phyloP scores from a whole-genome alignment of 2,888 invertebrate species.

The Machimus rusticus region DNA sequence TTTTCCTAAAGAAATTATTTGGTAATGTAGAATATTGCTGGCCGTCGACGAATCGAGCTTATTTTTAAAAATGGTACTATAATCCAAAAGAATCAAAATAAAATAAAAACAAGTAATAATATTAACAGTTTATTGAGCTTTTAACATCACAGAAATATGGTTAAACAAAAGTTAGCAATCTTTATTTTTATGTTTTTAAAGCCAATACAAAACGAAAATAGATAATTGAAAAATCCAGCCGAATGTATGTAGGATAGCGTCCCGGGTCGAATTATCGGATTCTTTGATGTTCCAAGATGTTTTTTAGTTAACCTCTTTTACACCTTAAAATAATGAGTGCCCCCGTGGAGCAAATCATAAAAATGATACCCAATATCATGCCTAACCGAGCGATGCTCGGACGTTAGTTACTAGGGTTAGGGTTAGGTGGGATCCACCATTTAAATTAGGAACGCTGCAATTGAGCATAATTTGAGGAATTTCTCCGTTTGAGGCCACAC shows the following conservation, averaged over 20 bases:
- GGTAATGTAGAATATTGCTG: too few species aligned
- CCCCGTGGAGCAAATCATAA: background rate
- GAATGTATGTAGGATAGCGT: background rate
- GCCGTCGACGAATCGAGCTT: too few species aligned
- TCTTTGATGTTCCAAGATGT: background rate
- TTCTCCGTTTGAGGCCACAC: background rate
- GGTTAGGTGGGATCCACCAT: background rate
- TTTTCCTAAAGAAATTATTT: too few species aligned
- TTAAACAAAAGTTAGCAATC: background rate
- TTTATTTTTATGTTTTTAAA: background rate
- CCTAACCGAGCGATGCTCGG: background rate
- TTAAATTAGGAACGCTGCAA: background rate
- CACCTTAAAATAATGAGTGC: background rate
- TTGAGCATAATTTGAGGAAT: background rate
- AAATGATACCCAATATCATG: background rate
- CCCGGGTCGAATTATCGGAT: background rate
- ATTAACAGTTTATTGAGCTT: too few species aligned
- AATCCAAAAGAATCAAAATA: too few species aligned
- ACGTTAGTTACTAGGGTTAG: too few species aligned
- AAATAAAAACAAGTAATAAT: too few species aligned
- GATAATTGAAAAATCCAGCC: background rate
- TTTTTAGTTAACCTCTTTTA: background rate
- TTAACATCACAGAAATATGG: too few species aligned
- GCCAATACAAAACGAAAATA: background rate
- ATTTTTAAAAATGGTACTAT: too few species aligned